These are phyloP conservation scores for Diaphora mendica DNA, from an alignment of 2,888 invertebrate genomes.

Conservation along the genomic window DNA sequence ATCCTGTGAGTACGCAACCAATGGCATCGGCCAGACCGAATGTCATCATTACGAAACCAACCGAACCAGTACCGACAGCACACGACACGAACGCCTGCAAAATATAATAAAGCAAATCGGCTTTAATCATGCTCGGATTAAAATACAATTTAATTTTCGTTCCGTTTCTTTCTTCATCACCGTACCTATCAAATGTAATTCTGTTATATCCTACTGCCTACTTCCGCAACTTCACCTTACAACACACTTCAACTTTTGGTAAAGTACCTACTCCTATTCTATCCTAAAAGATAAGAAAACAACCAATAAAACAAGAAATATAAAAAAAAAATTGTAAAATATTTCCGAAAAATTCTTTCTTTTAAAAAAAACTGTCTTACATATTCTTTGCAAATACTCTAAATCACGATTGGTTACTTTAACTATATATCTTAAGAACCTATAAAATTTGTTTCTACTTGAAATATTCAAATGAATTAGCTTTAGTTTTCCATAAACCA, in stretches of 20 bases:
- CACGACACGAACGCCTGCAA: constrained; percentile 87
- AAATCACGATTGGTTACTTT: no score
- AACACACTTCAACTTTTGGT: not conserved
- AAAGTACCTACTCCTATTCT: not conserved
- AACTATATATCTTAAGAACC: no score
- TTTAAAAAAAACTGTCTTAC: no score
- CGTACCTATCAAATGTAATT: not conserved
- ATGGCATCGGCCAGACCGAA: constrained; percentile 88
- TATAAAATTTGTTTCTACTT: no score
- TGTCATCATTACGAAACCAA: constrained; percentile 90
- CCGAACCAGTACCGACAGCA: constrained; percentile 87
- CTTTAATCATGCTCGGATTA: not conserved
- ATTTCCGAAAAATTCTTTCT: no score
- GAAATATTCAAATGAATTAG: no score
- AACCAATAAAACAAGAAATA: not conserved
- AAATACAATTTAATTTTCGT: not conserved
- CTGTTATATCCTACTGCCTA: not conserved
- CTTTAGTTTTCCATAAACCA: no score
- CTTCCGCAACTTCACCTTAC: not conserved
- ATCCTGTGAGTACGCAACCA: constrained; percentile 84
- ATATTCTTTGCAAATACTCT: no score
- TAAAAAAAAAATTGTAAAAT: no score
- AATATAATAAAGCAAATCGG: not conserved
- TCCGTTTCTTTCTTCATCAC: not conserved
- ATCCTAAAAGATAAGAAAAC: not conserved